Evolutionary conservation across 2,113 vertebrate genomes (phyloP).

Genomic region (Platichthys flesus): DNA sequence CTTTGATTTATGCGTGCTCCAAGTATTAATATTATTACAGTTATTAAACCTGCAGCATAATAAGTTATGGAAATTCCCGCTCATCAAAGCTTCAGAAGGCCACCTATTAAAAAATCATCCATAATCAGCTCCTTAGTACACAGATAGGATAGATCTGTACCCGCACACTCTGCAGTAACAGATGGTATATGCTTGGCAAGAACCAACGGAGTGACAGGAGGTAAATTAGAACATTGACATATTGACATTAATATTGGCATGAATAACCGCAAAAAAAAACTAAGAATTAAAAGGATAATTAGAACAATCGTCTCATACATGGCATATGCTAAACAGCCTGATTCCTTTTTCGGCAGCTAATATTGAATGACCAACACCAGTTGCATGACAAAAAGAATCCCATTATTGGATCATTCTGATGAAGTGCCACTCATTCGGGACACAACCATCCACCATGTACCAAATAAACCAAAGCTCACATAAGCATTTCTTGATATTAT

Average conservation of each 20-base stretch:
- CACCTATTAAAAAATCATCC: slow-evolving; percentile 59
- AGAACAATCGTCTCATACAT: slow-evolving; percentile 32
- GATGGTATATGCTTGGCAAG: slow-evolving; percentile 67
- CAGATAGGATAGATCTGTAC: slow-evolving; percentile 51
- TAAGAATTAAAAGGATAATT: slow-evolving; percentile 36
- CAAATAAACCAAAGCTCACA: neutral
- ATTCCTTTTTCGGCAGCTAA: neutral
- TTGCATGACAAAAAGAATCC: neutral
- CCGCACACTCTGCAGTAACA: slow-evolving; percentile 35
- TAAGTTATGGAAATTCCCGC: slow-evolving; percentile 70
- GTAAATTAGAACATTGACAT: slow-evolving; percentile 60
- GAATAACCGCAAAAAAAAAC: slow-evolving; percentile 44
- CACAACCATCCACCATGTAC: neutral
- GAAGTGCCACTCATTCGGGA: slow-evolving; percentile 13
- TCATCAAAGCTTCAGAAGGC: slow-evolving; percentile 51
- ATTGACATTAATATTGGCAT: slow-evolving; percentile 63
- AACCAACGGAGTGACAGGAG: slow-evolving; percentile 55
- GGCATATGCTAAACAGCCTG: slow-evolving; percentile 22
- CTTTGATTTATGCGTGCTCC: slow-evolving; percentile 58
- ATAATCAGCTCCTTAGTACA: slow-evolving; percentile 62
- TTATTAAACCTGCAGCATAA: slow-evolving; percentile 70
- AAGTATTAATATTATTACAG: slow-evolving; percentile 70
- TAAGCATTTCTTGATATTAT: neutral
- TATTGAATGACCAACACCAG: neutral
- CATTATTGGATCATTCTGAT: slow-evolving; percentile 18